phyloP scores from a whole-genome alignment of 2,113 vertebrate genomes.

The Alectura lathami region DNA sequence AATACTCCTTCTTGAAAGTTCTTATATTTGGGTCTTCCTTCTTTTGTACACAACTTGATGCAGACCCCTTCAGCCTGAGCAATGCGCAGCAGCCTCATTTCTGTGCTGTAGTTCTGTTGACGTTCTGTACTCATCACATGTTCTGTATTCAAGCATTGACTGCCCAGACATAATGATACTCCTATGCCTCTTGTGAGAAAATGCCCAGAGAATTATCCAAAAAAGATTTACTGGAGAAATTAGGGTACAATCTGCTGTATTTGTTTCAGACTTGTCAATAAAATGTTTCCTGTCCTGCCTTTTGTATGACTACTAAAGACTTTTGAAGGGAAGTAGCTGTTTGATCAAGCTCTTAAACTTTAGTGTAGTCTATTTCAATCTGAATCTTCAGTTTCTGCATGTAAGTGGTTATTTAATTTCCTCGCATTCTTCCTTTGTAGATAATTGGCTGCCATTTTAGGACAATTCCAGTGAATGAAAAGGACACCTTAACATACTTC shows the following conservation, averaged over 20 bases:
- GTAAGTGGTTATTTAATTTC: conserved; percentile 25
- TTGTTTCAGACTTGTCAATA: not conserved
- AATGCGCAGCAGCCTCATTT: not conserved
- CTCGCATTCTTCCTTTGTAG: conserved; percentile 69
- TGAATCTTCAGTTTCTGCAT: not conserved
- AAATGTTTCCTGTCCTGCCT: not conserved
- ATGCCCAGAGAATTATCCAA: too few species aligned
- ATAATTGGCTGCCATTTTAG: conserved; percentile 87
- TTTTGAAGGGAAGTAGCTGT: not conserved
- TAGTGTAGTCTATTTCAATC: not conserved
- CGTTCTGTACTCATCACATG: not conserved
- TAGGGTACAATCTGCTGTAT: not conserved
- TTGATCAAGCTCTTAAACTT: not conserved
- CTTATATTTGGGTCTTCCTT: not conserved
- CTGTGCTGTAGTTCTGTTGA: not conserved
- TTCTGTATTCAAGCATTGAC: not conserved
- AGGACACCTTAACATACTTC: conserved; percentile 87
- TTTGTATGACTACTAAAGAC: not conserved
- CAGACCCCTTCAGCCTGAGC: not conserved
- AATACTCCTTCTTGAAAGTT: not conserved
- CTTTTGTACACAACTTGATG: not conserved
- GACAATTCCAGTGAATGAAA: conserved; percentile 87
- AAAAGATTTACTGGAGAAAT: not conserved
- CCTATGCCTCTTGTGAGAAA: not conserved
- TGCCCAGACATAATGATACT: not conserved